Conservation (phyloP, 1,140 invertebrate genomes). For the Zaprionus gabonicus region DNA sequence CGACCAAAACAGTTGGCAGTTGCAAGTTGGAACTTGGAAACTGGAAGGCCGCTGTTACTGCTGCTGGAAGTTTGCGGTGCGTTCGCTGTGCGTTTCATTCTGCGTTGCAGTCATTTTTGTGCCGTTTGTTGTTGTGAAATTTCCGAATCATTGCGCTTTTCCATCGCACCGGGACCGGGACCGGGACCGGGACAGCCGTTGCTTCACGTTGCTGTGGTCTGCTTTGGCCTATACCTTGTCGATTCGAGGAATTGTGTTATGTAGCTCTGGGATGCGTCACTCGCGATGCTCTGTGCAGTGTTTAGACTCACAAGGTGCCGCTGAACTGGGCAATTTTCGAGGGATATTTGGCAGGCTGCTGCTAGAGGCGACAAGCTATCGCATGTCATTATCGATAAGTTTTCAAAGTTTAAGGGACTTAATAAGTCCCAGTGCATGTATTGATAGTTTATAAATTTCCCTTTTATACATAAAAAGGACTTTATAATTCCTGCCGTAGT, state of each 20-base stretch:
- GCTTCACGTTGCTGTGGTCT: neutral
- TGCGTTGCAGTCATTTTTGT: slow-evolving; percentile 17
- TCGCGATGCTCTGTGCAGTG: slow-evolving; percentile 15
- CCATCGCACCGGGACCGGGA: slow-evolving; percentile 17
- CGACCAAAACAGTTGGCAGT: slow-evolving; percentile 79
- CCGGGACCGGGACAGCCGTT: neutral
- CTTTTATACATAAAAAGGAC: neutral
- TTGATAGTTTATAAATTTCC: neutral
- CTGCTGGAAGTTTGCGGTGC: slow-evolving; percentile 3
- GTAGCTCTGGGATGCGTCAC: slow-evolving; percentile 17
- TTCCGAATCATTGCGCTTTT: slow-evolving; percentile 83
- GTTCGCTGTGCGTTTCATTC: slow-evolving; percentile 15
- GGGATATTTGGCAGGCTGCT: slow-evolving; percentile 31
- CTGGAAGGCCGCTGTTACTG: slow-evolving; percentile 12
- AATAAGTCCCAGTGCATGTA: neutral
- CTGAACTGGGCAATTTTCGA: slow-evolving; percentile 20
- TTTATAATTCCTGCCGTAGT: too few species aligned
- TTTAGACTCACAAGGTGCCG: slow-evolving; percentile 39
- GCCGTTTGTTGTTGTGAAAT: slow-evolving; percentile 58
- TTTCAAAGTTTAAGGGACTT: neutral
- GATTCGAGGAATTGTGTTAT: slow-evolving; percentile 61
- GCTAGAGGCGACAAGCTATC: slow-evolving; percentile 26
- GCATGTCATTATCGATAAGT: slow-evolving; percentile 1
- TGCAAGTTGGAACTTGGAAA: slow-evolving; percentile 19
- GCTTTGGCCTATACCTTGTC: slow-evolving; percentile 55